A percentile compares a stretch with the other conserved stretches of the same genome.
Evolutionary conservation across 2,888 invertebrate genomes (phyloP).

Genomic region (Pterostichus madidus): DNA sequence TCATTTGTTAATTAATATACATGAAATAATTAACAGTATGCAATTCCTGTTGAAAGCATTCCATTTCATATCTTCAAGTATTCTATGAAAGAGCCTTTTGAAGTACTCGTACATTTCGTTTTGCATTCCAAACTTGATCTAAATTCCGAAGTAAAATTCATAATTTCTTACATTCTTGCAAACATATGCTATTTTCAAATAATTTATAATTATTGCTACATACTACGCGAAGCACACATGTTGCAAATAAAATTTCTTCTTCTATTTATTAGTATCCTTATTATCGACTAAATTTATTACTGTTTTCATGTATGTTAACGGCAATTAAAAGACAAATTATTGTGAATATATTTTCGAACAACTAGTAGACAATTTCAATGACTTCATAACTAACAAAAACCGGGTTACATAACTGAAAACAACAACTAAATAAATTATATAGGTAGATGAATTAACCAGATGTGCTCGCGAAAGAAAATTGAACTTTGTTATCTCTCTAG

Average conservation of each 20-base stretch:
- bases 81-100: conserved; percentile 10
- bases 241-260: conserved; percentile 7
- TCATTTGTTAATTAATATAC: neutral
- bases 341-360: neutral
- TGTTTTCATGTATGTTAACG: neutral
- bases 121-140: conserved; percentile 39
- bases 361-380: neutral
- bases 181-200: conserved; percentile 9
- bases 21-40: neutral
- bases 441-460: no score
- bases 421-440: no score
- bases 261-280: neutral
- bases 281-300: neutral
- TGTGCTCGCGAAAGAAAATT: no score
- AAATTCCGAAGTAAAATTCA: conserved; percentile 29
- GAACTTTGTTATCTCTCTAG: no score
- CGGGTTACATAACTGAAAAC: no score
- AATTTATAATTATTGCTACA: conserved; percentile 31
- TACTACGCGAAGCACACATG: conserved; percentile 6
- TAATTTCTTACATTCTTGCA: conserved; percentile 19
- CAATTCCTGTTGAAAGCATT: no score
- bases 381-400: no score
- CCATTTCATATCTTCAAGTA: no score
- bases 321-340: neutral
- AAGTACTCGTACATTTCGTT: neutral